Base-by-base conservation (phyloP, 2,113 vertebrate species). In the Coptodon rendalli region DNA sequence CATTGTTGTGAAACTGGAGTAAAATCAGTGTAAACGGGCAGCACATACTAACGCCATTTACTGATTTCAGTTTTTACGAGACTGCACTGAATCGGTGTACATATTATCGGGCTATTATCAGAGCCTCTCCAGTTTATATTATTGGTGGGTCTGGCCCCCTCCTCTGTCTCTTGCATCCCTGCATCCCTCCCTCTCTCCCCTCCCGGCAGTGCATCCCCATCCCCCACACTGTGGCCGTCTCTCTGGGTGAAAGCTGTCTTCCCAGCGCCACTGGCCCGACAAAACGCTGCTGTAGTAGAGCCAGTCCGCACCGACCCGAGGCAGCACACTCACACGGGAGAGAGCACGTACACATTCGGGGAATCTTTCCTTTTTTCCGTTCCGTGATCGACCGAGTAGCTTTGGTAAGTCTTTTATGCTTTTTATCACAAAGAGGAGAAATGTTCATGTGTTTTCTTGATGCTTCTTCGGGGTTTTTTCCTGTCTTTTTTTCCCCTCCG, bases 181-280 rank as follows among this genome's bases (percentile, higher is more conserved):
- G 82, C 92, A 89, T 94, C 93, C 88, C 57, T 83, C 68, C 86
- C 82, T 78, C 76, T 66, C 87, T 92, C 91, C 89, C 86, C 93
- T 91, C 90, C 86, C 88, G 91, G 84, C 93, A 73, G 88, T 94
- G 93, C 94, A 94, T 95, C 95, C 94, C 95, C 95, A 93, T 95
- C 95, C 94, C 95, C 95, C 95, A 95, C 94, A 92, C 95, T 36
- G 92, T 89, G 92, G 85, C 91, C 89, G 94, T 93, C 91, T 94
- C 93, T 93, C 40, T 27, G 92, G 91, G 91, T 94, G 94, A 93
- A 93, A 88, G 81, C 95, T 91, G 93, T 94, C 90, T 94, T 92
- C 93, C 80, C 85, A 91, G 53, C 92, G 91, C 92, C 59, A 92
- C 92, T 93, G 90, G 94, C 91, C 93, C 92, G 85, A 95, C 86